These are phyloP conservation scores for Paradoxurus hermaphroditus DNA, from an alignment of 2,113 vertebrate genomes.

Conservation along the genomic window DNA sequence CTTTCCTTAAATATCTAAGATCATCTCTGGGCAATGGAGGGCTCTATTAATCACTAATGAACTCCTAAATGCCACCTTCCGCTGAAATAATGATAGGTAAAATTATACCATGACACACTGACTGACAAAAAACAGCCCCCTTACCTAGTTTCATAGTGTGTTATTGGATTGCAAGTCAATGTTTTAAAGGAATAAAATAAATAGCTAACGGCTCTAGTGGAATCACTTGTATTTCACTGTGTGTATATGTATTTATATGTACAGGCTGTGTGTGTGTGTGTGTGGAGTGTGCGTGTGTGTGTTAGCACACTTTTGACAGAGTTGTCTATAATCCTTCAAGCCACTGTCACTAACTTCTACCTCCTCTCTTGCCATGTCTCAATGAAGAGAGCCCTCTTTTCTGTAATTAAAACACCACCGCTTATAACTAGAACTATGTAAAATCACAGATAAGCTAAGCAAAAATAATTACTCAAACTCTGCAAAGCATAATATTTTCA, in stretches of 20 bases:
- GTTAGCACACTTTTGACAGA: slow-evolving; percentile 52
- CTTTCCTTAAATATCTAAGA: slow-evolving; percentile 70
- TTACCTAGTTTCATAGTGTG: slow-evolving; percentile 64
- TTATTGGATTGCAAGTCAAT: slow-evolving; percentile 48
- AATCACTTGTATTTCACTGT: not conserved
- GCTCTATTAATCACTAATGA: slow-evolving; percentile 77
- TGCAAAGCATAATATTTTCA: slow-evolving; percentile 28
- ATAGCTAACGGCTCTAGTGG: slow-evolving; percentile 48
- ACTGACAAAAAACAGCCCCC: slow-evolving; percentile 72
- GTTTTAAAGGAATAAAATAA: slow-evolving; percentile 71
- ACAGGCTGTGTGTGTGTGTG: not conserved
- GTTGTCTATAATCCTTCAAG: slow-evolving; percentile 47
- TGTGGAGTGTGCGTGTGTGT: not conserved
- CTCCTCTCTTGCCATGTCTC: slow-evolving; percentile 35
- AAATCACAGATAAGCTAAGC: slow-evolving; percentile 10
- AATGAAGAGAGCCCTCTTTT: slow-evolving; percentile 24
- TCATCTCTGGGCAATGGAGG: slow-evolving; percentile 68
- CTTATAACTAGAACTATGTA: not conserved
- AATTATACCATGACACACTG: slow-evolving; percentile 76
- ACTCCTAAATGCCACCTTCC: slow-evolving; percentile 69
- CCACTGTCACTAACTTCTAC: not conserved
- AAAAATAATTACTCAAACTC: slow-evolving; percentile 13
- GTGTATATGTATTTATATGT: not conserved
- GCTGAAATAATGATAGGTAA: slow-evolving; percentile 76
- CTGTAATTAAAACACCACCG: slow-evolving; percentile 48